Evolutionary conservation across 2,888 invertebrate species (phyloP).

Genomic region (Euplexia lucipara): DNA sequence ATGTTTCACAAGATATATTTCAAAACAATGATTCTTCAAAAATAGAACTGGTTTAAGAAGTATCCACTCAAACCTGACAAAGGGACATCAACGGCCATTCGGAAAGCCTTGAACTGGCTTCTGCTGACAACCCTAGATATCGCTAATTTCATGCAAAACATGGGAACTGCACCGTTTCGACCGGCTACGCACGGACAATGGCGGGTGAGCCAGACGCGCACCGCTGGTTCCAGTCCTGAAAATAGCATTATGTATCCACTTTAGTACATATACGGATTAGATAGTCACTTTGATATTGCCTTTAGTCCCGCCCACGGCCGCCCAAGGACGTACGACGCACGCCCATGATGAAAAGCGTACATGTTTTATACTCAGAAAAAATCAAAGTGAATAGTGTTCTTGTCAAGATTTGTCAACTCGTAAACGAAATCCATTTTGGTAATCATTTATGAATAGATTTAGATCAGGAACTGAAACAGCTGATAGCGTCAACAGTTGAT

Average conservation of each 20-base stretch:
- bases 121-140: conserved; percentile 66
- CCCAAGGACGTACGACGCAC: conserved; percentile 63
- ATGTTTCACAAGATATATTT: conserved; percentile 38
- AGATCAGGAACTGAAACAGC: conserved; percentile 28
- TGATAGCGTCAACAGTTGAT: conserved; percentile 24
- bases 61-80: conserved; percentile 26
- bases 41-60: conserved; percentile 4
- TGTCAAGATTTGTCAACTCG: background rate
- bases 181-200: conserved; percentile 87
- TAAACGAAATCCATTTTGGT: background rate
- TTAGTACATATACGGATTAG: conserved; percentile 48
- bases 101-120: conserved; percentile 54
- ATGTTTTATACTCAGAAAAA: conserved; percentile 23
- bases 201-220: conserved; percentile 86
- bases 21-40: conserved; percentile 13
- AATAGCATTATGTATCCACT: conserved; percentile 65
- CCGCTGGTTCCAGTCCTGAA: conserved; percentile 78
- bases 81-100: conserved; percentile 36
- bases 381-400: background rate
- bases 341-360: conserved; percentile 48
- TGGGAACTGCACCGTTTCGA: conserved; percentile 85
- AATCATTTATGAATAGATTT: conserved; percentile 21
- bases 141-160: conserved; percentile 82
- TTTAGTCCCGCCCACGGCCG: conserved; percentile 65
- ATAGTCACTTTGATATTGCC: conserved; percentile 55